Conservation (phyloP, 2,113 vertebrate genomes). For the Vireo altiloquus region DNA sequence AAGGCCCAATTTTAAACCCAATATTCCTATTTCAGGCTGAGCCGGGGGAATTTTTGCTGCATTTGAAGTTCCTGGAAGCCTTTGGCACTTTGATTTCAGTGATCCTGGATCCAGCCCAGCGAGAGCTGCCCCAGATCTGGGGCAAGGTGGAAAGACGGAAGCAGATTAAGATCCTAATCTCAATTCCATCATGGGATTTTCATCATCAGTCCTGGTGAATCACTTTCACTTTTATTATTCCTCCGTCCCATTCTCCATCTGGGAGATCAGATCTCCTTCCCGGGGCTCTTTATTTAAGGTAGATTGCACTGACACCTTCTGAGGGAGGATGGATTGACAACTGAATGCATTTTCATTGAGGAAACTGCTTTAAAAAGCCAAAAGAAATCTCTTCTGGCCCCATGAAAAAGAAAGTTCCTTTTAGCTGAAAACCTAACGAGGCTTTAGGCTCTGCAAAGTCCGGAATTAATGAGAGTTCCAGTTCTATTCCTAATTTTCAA, state of each 20-base stretch:
- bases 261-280: background rate
- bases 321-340: background rate
- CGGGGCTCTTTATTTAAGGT: background rate
- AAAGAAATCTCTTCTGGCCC: background rate
- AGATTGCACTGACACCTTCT: background rate
- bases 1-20: background rate
- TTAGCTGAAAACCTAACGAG: background rate
- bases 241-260: background rate
- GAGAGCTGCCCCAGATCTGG: background rate
- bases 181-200: background rate
- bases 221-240: background rate
- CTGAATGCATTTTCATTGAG: background rate
- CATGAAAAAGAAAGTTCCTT: background rate
- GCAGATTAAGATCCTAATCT: background rate
- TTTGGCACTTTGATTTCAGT: background rate
- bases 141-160: background rate
- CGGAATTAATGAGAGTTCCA: background rate
- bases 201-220: background rate
- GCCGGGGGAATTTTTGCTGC: background rate
- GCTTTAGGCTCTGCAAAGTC: background rate
- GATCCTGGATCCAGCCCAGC: background rate
- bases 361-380: background rate
- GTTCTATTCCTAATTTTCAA: background rate
- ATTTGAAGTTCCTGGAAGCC: background rate
- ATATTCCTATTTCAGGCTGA: background rate